Evolutionary conservation across 2,113 vertebrate species (phyloP).

Genomic region (Channa maculata): DNA sequence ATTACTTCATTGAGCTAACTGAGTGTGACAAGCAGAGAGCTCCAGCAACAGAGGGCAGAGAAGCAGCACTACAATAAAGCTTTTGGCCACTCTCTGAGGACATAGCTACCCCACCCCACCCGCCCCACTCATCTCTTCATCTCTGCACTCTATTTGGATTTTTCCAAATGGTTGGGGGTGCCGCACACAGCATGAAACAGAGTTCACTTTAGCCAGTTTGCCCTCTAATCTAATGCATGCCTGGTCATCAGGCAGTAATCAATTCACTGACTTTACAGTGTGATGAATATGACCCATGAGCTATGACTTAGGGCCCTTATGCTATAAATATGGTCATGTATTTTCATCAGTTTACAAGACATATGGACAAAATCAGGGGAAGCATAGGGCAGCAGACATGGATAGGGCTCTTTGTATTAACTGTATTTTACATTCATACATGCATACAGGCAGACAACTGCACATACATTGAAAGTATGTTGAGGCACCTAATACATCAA

Average conservation of each 20-base stretch:
- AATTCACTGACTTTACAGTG: slow-evolving; percentile 59
- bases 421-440: slow-evolving; percentile 14
- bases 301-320: slow-evolving; percentile 37
- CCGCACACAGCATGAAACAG: slow-evolving; percentile 45
- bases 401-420: background rate
- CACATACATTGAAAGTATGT: background rate
- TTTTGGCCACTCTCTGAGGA: slow-evolving; percentile 70
- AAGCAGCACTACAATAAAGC: slow-evolving; percentile 71
- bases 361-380: slow-evolving; percentile 30
- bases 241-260: slow-evolving; percentile 55
- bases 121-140: slow-evolving; percentile 61
- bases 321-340: slow-evolving; percentile 66
- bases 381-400: slow-evolving; percentile 15
- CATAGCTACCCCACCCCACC: slow-evolving; percentile 64
- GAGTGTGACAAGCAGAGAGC: slow-evolving; percentile 80
- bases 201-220: slow-evolving; percentile 53
- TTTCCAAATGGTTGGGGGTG: slow-evolving; percentile 65
- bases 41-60: slow-evolving; percentile 67
- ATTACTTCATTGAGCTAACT: slow-evolving; percentile 81
- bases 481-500: slow-evolving; percentile 18
- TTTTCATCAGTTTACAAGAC: slow-evolving; percentile 64
- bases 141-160: slow-evolving; percentile 62
- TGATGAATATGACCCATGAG: slow-evolving; percentile 53
- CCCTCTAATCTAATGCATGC: slow-evolving; percentile 52
- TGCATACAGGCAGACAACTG: slow-evolving; percentile 22